Conservation (phyloP, 2,113 vertebrate species). For the Isurus oxyrinchus region DNA sequence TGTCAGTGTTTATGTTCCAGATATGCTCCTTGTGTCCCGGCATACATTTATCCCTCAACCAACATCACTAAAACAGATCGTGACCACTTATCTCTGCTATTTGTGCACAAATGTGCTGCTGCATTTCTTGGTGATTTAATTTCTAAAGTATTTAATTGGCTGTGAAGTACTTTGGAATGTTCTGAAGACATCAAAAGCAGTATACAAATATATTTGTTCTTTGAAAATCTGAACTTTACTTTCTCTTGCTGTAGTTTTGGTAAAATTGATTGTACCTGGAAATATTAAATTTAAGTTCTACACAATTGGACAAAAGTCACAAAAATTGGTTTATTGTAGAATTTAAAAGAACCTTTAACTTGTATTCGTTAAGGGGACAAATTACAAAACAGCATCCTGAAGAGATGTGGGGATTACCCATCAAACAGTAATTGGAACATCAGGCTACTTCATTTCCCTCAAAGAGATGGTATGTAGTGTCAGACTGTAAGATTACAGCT, state of each 20-base stretch:
- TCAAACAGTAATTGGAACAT: background rate
- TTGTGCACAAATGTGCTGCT: background rate
- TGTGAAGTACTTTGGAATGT: background rate
- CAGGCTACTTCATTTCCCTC: background rate
- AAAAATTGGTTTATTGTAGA: background rate
- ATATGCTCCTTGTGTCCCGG: background rate
- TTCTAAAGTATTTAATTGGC: background rate
- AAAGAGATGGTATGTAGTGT: background rate
- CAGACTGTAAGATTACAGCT: background rate
- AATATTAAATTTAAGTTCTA: background rate
- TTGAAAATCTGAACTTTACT: background rate
- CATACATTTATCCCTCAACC: background rate
- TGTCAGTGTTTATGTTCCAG: no score
- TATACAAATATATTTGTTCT: background rate
- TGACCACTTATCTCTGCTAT: background rate
- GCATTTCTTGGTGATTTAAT: background rate
- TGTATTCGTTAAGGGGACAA: background rate
- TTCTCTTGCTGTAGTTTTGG: no score
- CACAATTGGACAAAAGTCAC: background rate
- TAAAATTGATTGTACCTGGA: background rate
- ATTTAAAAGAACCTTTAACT: background rate
- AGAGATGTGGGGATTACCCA: background rate
- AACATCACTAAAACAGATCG: background rate
- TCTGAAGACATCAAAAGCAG: background rate
- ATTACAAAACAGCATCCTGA: background rate